Evolutionary conservation across 2,888 invertebrate species (phyloP).

Genomic region (Cybosia mesomella): DNA sequence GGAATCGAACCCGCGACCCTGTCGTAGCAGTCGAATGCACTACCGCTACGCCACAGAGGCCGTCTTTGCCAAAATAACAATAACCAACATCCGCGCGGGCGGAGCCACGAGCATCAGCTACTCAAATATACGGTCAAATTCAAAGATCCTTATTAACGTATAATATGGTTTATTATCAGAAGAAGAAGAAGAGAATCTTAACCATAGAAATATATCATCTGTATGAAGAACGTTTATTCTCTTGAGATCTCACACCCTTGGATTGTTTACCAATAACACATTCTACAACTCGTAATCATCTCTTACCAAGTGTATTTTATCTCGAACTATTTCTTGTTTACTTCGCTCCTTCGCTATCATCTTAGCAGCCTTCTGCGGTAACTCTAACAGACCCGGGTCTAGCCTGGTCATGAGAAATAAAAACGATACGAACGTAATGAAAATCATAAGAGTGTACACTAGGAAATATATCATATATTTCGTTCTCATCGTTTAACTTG

Average conservation of each 20-base stretch:
- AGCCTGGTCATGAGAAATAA: conserved; percentile 62
- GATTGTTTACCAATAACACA: neutral
- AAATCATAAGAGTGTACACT: conserved; percentile 49
- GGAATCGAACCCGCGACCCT: no score
- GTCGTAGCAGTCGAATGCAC: no score
- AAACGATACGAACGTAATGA: conserved; percentile 56
- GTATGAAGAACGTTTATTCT: no score
- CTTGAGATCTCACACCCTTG: neutral
- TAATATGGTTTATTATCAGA: neutral
- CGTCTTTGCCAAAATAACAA: no score
- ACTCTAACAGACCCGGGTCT: conserved; percentile 62
- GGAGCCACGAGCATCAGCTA: no score
- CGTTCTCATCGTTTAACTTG: conserved; percentile 41
- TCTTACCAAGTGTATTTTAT: conserved; percentile 24
- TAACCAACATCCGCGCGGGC: no score
- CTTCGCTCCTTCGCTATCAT: conserved; percentile 29
- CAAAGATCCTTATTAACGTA: neutral
- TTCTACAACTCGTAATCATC: neutral
- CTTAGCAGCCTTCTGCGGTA: conserved; percentile 49
- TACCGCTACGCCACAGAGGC: no score
- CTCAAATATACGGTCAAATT: neutral
- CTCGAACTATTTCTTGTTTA: neutral
- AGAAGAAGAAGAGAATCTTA: no score
- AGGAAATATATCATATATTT: conserved; percentile 57
- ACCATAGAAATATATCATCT: no score